Evolutionary conservation across 1,140 invertebrate genomes (phyloP).

Genomic region (Micrasema minimum): DNA sequence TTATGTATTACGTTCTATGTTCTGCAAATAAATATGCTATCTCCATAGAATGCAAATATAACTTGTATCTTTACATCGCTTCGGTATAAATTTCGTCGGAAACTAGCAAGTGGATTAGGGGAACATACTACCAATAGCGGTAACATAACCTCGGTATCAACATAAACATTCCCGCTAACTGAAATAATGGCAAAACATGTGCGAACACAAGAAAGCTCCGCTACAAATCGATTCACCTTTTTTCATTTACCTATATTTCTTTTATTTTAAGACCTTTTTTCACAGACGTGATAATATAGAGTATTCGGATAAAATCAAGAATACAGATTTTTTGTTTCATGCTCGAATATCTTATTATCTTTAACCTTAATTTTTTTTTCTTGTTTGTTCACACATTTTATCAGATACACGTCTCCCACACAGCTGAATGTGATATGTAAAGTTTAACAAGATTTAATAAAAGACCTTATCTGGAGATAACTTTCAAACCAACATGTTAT

Average conservation of each 20-base stretch:
- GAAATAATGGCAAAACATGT: constrained; percentile 19
- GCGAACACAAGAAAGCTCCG: constrained; percentile 5
- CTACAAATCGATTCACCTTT: constrained; percentile 25
- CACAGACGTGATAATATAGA: too few species aligned
- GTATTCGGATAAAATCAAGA: too few species aligned
- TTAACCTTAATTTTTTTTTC: too few species aligned
- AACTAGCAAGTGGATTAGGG: constrained; percentile 15
- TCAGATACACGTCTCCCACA: too few species aligned
- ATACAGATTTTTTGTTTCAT: too few species aligned
- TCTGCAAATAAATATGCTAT: constrained; percentile 10
- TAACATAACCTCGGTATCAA: constrained; percentile 6
- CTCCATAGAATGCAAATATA: constrained; percentile 26
- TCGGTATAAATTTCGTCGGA: constrained; percentile 16
- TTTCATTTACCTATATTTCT: constrained; percentile 5
- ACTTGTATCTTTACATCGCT: constrained; percentile 15
- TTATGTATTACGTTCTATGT: not conserved
- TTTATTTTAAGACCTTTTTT: constrained; percentile 23
- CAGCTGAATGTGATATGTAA: too few species aligned
- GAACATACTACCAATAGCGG: not conserved
- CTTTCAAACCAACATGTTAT: too few species aligned
- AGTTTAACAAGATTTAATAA: too few species aligned
- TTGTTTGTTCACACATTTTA: too few species aligned
- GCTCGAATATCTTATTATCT: too few species aligned
- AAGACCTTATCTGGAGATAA: too few species aligned
- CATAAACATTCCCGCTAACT: constrained; percentile 23